These are phyloP conservation scores for Xenus cinereus DNA, from an alignment of 2,113 vertebrate species.

Conservation along the genomic window DNA sequence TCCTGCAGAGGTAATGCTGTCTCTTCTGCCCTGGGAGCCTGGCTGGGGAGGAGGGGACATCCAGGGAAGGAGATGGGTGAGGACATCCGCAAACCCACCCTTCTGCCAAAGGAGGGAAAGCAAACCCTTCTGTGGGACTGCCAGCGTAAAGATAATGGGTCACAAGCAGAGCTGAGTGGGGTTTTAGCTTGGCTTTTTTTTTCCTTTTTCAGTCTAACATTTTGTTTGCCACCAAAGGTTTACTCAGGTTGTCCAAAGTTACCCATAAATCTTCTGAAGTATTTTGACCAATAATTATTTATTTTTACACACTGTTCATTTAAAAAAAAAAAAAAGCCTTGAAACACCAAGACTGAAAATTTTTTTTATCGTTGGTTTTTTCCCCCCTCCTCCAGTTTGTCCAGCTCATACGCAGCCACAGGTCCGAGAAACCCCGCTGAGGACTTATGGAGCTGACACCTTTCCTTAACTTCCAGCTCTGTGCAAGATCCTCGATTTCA, in stretches of 20 bases:
- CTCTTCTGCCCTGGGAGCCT: neutral
- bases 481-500: neutral
- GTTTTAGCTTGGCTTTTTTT: accelerated
- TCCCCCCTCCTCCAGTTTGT: neutral
- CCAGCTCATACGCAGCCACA: neutral
- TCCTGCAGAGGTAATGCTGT: neutral
- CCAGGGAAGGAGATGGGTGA: neutral
- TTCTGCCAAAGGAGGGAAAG: neutral
- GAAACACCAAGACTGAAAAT: neutral
- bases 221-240: neutral
- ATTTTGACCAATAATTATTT: neutral
- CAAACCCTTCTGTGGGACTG: neutral
- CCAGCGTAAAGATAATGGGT: neutral
- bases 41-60: neutral
- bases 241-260: neutral
- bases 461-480: conserved; percentile 2
- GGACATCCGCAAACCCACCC: neutral
- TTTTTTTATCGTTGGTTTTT: neutral
- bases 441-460: neutral
- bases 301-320: neutral
- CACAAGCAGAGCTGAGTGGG: neutral
- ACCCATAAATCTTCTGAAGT: neutral
- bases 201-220: neutral
- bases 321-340: neutral
- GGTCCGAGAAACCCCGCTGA: neutral